These are phyloP conservation scores for Cephus spinipes DNA, from an alignment of 2,888 invertebrate species.

Conservation along the genomic window DNA sequence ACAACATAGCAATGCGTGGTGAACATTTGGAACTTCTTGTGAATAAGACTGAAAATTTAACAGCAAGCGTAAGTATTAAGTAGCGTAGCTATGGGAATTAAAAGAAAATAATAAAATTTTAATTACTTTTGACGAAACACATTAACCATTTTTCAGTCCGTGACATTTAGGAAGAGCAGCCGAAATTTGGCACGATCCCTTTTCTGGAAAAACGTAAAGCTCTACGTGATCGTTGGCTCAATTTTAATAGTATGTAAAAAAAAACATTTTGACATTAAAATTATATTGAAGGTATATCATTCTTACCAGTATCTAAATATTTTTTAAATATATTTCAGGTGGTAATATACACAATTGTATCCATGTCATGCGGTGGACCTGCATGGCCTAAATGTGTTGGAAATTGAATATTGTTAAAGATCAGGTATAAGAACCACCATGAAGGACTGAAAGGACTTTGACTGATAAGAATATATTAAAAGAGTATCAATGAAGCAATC, in stretches of 20 bases:
- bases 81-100: background rate
- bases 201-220: constrained; percentile 95
- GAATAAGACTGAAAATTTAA: constrained; percentile 92
- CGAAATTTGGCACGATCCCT: constrained; percentile 86
- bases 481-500: background rate
- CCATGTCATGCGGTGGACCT: constrained; percentile 88
- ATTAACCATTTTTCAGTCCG: constrained; percentile 75
- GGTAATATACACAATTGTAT: constrained; percentile 85
- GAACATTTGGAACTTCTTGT: constrained; percentile 92
- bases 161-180: constrained; percentile 87
- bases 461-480: background rate
- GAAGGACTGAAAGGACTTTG: background rate
- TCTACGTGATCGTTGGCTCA: constrained; percentile 80
- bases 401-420: constrained; percentile 42
- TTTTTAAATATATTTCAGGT: constrained; percentile 61
- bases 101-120: background rate
- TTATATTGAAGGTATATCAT: background rate
- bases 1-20: constrained; percentile 89
- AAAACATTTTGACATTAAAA: constrained; percentile 1
- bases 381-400: constrained; percentile 80
- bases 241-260: constrained; percentile 73
- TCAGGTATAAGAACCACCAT: background rate
- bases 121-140: background rate
- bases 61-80: constrained; percentile 79
- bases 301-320: background rate